Evolutionary conservation across 2,888 invertebrate genomes (phyloP).

Genomic region (Morinoia aosen): DNA sequence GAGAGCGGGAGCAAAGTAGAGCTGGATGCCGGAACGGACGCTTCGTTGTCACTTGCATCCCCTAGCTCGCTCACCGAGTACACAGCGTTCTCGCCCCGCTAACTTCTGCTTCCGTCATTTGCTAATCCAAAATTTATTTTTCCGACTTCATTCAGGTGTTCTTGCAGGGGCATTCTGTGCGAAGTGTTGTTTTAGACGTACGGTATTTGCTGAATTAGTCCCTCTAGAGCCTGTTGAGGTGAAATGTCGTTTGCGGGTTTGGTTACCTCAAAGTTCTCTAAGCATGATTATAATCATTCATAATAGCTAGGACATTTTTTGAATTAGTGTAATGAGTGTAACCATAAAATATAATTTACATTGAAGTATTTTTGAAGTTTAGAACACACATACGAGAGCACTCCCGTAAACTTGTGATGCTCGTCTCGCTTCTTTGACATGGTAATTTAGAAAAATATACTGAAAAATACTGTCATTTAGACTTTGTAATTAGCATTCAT

Average conservation of each 20-base stretch:
- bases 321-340: no score
- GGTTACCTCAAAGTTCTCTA: no score
- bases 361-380: background rate
- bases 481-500: background rate
- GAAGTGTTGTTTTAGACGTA: background rate
- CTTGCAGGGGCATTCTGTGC: background rate
- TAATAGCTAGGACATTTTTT: no score
- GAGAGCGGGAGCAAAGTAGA: background rate
- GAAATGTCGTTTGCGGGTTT: no score
- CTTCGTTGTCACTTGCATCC: background rate
- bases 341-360: no score
- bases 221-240: background rate
- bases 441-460: background rate
- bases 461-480: background rate
- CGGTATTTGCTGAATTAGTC: background rate
- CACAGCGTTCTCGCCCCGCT: background rate
- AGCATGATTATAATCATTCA: no score
- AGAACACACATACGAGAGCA: background rate
- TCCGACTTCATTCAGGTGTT: background rate
- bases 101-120: background rate
- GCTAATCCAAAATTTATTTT: background rate
- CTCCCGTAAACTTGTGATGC: background rate
- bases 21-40: background rate
- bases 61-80: background rate
- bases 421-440: background rate